Percentiles rank a stretch among this genome's conserved stretches.
These are phyloP conservation scores for Sycobia sp. DNA, from an alignment of 1,140 invertebrate genomes.

Conservation along the genomic window DNA sequence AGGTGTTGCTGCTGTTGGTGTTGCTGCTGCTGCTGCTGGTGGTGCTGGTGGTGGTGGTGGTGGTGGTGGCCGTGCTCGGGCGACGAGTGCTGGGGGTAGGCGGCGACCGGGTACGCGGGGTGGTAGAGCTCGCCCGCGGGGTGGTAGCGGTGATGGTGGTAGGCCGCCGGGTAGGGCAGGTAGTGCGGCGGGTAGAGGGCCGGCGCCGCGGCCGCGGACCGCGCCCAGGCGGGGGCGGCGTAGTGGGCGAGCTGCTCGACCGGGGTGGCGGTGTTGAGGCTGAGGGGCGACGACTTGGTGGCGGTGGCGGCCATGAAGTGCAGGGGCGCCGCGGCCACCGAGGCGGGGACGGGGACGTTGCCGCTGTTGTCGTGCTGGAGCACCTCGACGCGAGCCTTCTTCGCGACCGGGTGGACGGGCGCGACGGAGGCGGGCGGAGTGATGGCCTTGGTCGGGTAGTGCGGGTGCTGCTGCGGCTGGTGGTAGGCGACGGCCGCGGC, in stretches of 20 bases:
- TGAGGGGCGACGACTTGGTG: constrained; percentile 38
- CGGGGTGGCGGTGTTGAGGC: constrained; percentile 61
- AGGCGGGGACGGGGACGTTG: constrained; percentile 15
- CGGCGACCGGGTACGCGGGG: constrained; percentile 55
- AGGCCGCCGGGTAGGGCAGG: constrained; percentile 31
- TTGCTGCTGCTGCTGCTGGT: constrained; percentile 57
- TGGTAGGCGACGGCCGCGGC: constrained; percentile 33
- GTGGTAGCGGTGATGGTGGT: constrained; percentile 40
- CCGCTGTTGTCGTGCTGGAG: constrained; percentile 51
- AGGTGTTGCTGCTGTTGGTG: too few relatives aligned
- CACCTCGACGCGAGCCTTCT: constrained; percentile 57
- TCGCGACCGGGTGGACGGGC: constrained; percentile 53
- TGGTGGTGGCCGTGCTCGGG: constrained; percentile 45
- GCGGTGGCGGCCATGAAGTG: constrained; percentile 6
- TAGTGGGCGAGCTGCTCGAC: constrained; percentile 49
- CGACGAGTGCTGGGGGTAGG: constrained; percentile 42
- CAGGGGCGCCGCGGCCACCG: not conserved
- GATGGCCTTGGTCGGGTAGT: constrained; percentile 46
- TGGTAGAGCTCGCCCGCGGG: constrained; percentile 47
- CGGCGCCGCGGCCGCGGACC: constrained; percentile 38
- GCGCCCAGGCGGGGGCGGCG: constrained; percentile 39
- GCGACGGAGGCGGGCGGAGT: constrained; percentile 50
- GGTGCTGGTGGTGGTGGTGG: constrained; percentile 58
- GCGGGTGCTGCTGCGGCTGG: constrained; percentile 15
- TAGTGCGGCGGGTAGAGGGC: constrained; percentile 51